These are phyloP conservation scores for Andricus curvator DNA, from an alignment of 2,888 invertebrate species.

Conservation along the genomic window DNA sequence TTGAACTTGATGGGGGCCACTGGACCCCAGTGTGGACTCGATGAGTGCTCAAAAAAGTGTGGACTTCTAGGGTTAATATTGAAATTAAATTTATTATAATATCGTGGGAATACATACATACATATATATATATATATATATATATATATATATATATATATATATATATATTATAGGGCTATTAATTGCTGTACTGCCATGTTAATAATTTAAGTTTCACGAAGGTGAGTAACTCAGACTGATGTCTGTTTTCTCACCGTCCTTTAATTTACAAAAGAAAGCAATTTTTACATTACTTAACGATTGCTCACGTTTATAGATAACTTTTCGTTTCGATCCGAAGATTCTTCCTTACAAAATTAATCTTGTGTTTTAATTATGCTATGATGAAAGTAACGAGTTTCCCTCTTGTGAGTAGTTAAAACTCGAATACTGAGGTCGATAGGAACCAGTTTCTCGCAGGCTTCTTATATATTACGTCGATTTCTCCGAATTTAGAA, in stretches of 20 bases:
- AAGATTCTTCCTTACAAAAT: constrained; percentile 35
- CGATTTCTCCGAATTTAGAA: background rate
- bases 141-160: too few relatives aligned
- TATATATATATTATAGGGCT: too few relatives aligned
- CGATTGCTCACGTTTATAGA: constrained; percentile 4
- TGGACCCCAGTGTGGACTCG: too few relatives aligned
- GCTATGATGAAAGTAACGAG: background rate
- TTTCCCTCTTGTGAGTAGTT: background rate
- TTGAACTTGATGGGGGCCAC: too few relatives aligned
- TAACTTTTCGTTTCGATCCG: constrained; percentile 1
- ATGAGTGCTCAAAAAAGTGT: too few relatives aligned
- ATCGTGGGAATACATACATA: too few relatives aligned
- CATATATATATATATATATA: too few relatives aligned
- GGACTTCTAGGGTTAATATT: too few relatives aligned
- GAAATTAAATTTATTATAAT: too few relatives aligned
- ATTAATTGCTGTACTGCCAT: background rate
- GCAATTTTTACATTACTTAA: constrained; percentile 8
- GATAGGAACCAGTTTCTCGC: background rate
- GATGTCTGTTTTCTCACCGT: constrained; percentile 4
- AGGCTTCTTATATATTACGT: background rate
- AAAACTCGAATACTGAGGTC: background rate
- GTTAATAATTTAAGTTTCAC: constrained; percentile 33
- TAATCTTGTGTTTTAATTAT: constrained; percentile 1
- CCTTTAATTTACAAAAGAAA: constrained; percentile 23
- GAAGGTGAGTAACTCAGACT: constrained; percentile 9